Evolutionary conservation across 2,113 vertebrate species (phyloP), one percentile per base, ranked within the genome.

Genomic region (Peromyscus polionotus): DNA sequence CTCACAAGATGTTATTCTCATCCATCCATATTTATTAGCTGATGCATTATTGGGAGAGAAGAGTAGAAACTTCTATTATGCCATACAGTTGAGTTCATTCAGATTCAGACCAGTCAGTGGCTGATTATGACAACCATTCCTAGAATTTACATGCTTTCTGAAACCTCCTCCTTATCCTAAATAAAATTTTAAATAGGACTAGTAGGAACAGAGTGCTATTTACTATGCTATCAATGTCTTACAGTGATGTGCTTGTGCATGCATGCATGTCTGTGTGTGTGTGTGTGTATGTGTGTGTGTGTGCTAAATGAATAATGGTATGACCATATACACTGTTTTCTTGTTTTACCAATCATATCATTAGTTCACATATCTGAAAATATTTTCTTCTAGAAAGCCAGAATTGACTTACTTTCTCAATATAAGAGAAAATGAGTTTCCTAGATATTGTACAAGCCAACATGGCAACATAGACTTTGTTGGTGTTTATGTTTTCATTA

Each of bases 361-460:
- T 33, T 84, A 90, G 68, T 80, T 68, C 75, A 72, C 19, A 81
- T 48, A 61, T 90, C 80, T 95, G 76, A 91, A 80, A 77, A 36
- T 7, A 70, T 48, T 94, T 91, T 68, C 33, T 65, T 89, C 3
- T 19, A 70, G 26, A 39, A 76, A 95, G 61, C 17, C 68, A 93
- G 88, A 70, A 85, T 93, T 73, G 87, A 48, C 28, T 51, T 91
- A 28, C 9, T 42, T 92, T 85, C 61, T 70, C 9, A 85, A 45
- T 59, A 9, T 36, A 39, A 7, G n/a, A 84, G 13, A 61, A 19
- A 95, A 95, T 87, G 5, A 42, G 68, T n/a, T 73, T 73, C 77
- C 86, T 90, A 90, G 20, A 68, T 87, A 93, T 28, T 33, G 0
- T 22, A 42, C 13, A 54, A 84, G 7, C 24, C 65, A 68, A 90